phyloP scores from a whole-genome alignment of 2,888 invertebrate species.

The Pammene aurita region DNA sequence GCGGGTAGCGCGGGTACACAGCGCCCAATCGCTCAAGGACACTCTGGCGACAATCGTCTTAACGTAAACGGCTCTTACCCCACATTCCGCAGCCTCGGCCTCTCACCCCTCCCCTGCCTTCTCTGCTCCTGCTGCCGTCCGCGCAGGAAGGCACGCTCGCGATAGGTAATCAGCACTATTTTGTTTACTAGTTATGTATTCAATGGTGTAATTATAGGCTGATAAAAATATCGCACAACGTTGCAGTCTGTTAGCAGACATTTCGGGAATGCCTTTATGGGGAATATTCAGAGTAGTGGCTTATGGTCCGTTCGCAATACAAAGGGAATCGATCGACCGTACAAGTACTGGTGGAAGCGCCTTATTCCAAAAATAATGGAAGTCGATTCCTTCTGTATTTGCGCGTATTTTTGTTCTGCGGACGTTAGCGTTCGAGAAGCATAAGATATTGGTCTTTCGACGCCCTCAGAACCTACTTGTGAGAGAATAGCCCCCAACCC shows the following conservation, averaged over 20 bases:
- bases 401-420: too few relatives aligned
- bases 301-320: conserved; percentile 1
- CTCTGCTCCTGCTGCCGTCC: conserved; percentile 3
- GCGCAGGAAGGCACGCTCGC: conserved; percentile 25
- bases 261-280: background rate
- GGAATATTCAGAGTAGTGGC: background rate
- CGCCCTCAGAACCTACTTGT: conserved; percentile 31
- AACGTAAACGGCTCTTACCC: conserved; percentile 33
- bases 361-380: background rate
- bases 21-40: too few relatives aligned
- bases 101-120: conserved; percentile 1
- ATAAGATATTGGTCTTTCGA: conserved; percentile 17
- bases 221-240: conserved; percentile 37
- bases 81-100: conserved; percentile 17
- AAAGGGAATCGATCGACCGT: background rate
- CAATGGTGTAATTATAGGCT: conserved; percentile 37
- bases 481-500: conserved; percentile 42
- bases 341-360: background rate
- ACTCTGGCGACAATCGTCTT: too few relatives aligned
- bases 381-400: too few relatives aligned
- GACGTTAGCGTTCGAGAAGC: conserved; percentile 2
- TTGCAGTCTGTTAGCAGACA: too few relatives aligned
- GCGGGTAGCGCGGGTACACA: too few relatives aligned
- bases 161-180: conserved; percentile 43
- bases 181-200: conserved; percentile 39